These are phyloP conservation scores for Lymantria dispar DNA, from an alignment of 2,888 invertebrate species.

Conservation along the genomic window DNA sequence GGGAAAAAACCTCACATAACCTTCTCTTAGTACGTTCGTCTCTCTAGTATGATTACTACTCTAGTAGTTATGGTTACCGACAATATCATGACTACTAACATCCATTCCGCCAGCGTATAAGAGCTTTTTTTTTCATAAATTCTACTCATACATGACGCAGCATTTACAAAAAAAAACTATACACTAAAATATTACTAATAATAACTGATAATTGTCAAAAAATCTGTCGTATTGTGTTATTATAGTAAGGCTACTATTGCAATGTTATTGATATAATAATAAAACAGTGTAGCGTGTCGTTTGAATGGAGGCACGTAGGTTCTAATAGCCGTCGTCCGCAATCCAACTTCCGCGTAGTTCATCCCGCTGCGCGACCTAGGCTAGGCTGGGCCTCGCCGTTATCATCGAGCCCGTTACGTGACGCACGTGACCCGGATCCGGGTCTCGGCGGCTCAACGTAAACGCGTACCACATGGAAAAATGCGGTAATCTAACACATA, in stretches of 20 bases:
- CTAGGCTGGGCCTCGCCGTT: conserved; percentile 70
- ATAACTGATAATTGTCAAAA: no score
- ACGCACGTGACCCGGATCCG: conserved; percentile 73
- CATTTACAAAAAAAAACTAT: no score
- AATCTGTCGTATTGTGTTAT: no score
- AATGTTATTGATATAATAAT: neutral
- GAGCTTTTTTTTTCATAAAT: no score
- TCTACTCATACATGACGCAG: no score
- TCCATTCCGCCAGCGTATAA: no score
- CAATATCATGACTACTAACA: no score
- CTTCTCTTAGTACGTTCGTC: no score
- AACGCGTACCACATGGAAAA: conserved; percentile 49
- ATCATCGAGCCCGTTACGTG: conserved; percentile 75
- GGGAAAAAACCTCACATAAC: no score
- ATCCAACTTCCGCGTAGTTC: conserved; percentile 78
- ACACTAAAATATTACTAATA: no score
- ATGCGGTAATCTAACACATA: conserved; percentile 49
- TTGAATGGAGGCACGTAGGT: conserved; percentile 31
- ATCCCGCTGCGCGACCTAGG: conserved; percentile 79
- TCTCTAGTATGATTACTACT: no score
- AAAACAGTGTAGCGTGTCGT: conserved; percentile 2
- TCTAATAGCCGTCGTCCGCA: conserved; percentile 59
- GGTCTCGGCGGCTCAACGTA: conserved; percentile 33
- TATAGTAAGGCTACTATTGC: neutral
- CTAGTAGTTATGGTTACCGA: no score